Evolutionary conservation across 2,113 vertebrate genomes (phyloP).

Genomic region (Strix uralensis): DNA sequence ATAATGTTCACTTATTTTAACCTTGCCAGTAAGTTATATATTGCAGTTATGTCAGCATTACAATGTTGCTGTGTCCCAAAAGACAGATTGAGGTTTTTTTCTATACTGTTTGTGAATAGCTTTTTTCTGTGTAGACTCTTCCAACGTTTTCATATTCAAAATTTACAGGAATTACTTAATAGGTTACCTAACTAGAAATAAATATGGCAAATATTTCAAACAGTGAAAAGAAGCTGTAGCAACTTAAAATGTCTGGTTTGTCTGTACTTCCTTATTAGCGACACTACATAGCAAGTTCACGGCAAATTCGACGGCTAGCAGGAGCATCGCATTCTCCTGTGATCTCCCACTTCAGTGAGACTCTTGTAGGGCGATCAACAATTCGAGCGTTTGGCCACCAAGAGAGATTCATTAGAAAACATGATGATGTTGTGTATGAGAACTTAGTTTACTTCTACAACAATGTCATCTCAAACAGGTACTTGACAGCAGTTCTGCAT

Average conservation of each 20-base stretch:
- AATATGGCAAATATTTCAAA: background rate
- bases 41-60: background rate
- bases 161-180: background rate
- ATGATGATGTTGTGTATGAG: constrained; percentile 62
- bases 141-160: background rate
- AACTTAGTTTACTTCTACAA: constrained; percentile 74
- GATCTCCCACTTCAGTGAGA: constrained; percentile 69
- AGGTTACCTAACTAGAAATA: background rate
- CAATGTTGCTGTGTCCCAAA: background rate
- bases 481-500: background rate
- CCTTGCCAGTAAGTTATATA: background rate
- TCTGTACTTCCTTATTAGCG: constrained; percentile 26
- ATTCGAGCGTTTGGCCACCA: constrained; percentile 64
- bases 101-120: background rate
- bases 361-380: constrained; percentile 44
- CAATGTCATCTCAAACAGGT: constrained; percentile 70
- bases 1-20: background rate
- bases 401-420: constrained; percentile 65
- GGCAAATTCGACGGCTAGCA: constrained; percentile 46
- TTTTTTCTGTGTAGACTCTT: background rate
- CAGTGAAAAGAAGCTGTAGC: background rate
- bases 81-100: background rate
- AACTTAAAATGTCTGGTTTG: background rate
- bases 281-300: constrained; percentile 58
- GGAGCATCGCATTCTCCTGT: constrained; percentile 42